phyloP scores from a whole-genome alignment of 37 sponge, comb jelly and placozoan species.

The Trichoplax adhaerens region DNA sequence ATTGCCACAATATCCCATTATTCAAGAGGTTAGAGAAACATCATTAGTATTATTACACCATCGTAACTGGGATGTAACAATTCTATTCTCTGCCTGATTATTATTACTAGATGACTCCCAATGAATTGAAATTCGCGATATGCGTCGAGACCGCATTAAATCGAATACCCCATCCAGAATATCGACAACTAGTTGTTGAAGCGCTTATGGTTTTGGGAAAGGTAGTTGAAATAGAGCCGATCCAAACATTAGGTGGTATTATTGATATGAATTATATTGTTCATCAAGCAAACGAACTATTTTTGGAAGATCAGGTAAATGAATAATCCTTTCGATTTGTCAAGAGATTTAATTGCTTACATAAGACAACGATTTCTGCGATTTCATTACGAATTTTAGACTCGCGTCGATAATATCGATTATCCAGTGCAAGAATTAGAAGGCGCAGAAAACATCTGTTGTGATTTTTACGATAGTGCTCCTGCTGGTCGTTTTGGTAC shows the following conservation, averaged over 20 bases:
- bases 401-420: not conserved
- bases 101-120: conserved; percentile 56
- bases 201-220: conserved; percentile 51
- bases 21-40: conserved; percentile 51
- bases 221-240: conserved; percentile 16
- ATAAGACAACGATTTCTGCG: not conserved
- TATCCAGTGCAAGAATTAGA: not conserved
- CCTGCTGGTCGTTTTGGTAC: conserved; percentile 88
- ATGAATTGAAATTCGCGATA: conserved; percentile 81
- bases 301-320: conserved; percentile 52
- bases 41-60: not conserved
- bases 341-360: not conserved
- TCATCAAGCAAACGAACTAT: conserved; percentile 18
- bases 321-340: not conserved
- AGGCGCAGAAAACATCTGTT: not conserved
- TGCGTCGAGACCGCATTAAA: conserved; percentile 49
- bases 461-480: conserved; percentile 65
- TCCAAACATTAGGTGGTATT: conserved; percentile 24
- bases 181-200: conserved; percentile 79
- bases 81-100: not conserved
- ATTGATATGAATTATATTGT: conserved; percentile 36
- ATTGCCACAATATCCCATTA: conserved; percentile 44
- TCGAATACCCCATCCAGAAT: conserved; percentile 59
- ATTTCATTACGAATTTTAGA: not conserved
- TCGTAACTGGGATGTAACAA: too few relatives aligned